Conservation (phyloP, 2,888 invertebrate genomes). For the Dendrolimus houi region DNA sequence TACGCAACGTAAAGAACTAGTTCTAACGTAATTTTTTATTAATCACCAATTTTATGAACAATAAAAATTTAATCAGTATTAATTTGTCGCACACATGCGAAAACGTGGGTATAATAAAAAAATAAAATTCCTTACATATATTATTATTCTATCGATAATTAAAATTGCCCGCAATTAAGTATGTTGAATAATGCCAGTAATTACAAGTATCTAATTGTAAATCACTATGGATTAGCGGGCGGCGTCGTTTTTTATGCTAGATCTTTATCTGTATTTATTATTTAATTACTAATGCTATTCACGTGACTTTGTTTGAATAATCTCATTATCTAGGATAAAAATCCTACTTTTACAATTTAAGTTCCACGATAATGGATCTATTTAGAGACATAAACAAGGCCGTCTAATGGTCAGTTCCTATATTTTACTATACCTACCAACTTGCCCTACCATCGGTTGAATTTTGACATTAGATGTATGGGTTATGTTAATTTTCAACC, state of each 20-base stretch:
- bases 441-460: no score
- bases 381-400: no score
- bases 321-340: conserved; percentile 30
- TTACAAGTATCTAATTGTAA: conserved; percentile 60
- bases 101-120: conserved; percentile 39
- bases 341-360: conserved; percentile 8
- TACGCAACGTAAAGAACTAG: conserved; percentile 2
- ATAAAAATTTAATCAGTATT: conserved; percentile 39
- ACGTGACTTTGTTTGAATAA: no score
- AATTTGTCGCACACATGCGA: conserved; percentile 28
- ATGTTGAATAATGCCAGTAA: conserved; percentile 38
- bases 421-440: no score
- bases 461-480: no score
- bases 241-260: conserved; percentile 47
- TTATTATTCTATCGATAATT: conserved; percentile 50
- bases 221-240: conserved; percentile 56
- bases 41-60: conserved; percentile 26
- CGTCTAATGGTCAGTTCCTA: no score
- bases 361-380: no score
- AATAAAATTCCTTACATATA: conserved; percentile 36
- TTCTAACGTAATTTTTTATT: conserved; percentile 1
- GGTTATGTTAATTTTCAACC: no score
- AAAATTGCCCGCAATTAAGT: conserved; percentile 65
- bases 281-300: conserved; percentile 47
- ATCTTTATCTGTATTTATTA: conserved; percentile 66